Conservation (phyloP, 37 sponge, comb jelly and placozoan genomes). For the Cliona cf. orientalis region DNA sequence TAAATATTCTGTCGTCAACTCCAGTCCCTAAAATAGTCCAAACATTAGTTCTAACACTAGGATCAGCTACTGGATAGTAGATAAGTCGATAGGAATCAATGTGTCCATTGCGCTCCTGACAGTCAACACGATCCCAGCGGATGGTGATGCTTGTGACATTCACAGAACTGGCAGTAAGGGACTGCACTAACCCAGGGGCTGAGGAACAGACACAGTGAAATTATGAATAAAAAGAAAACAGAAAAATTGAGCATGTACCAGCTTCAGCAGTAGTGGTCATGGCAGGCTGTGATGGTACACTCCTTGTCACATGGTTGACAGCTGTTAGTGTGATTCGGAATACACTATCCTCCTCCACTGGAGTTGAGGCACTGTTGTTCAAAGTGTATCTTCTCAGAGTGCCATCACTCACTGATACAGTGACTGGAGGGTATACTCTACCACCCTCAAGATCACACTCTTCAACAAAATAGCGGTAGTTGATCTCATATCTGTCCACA, state of each 20-base stretch:
- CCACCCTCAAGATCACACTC: not conserved
- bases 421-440: not conserved
- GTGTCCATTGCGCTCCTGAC: constrained; percentile 15
- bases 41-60: too few species aligned
- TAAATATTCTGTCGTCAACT: not conserved
- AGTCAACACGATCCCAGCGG: constrained; percentile 11
- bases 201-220: constrained; percentile 7
- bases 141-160: constrained; percentile 8
- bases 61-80: too few species aligned
- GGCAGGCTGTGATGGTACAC: not conserved
- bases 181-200: constrained; percentile 4
- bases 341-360: constrained; percentile 41
- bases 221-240: not conserved
- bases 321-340: constrained; percentile 34
- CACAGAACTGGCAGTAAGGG: not conserved
- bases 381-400: constrained; percentile 18
- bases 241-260: constrained; percentile 5
- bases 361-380: too few species aligned
- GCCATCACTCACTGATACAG: not conserved
- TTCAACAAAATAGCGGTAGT: constrained; percentile 6
- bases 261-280: constrained; percentile 2
- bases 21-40: not conserved
- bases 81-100: too few species aligned
- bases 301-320: constrained; percentile 31
- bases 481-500: constrained; percentile 39